phyloP scores from a whole-genome alignment of 2,797 vertebrate species.

The Enteromius trimaculatus region DNA sequence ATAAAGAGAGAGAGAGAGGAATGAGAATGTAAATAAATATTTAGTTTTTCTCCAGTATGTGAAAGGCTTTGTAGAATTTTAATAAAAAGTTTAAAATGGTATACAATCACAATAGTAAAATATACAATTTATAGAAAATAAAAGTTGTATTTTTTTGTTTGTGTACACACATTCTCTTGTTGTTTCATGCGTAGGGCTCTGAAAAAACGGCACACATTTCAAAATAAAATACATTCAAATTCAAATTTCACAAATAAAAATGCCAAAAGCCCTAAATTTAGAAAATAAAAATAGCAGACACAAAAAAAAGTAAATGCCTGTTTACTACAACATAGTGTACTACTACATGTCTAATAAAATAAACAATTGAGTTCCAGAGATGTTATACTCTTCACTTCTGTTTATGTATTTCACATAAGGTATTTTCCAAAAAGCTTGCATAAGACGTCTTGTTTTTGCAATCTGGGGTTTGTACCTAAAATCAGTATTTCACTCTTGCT shows the following conservation, averaged over 20 bases:
- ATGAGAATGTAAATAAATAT: not conserved
- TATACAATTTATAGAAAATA: no score
- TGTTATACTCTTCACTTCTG: not conserved
- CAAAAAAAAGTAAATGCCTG: not conserved
- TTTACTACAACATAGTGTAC: not conserved
- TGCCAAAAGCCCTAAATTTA: no score
- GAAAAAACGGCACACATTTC: not conserved
- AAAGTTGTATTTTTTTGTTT: no score
- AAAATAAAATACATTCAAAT: not conserved
- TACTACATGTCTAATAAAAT: not conserved
- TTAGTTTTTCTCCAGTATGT: no score
- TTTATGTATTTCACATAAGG: not conserved
- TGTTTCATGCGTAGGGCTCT: not conserved
- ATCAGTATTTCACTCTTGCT: not conserved
- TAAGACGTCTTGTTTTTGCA: not conserved
- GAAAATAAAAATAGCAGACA: not conserved
- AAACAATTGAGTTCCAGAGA: not conserved
- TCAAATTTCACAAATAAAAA: no score
- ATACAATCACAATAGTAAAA: no score
- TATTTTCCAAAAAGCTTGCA: not conserved
- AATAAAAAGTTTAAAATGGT: no score
- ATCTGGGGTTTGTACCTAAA: not conserved
- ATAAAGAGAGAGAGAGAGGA: conserved; percentile 17
- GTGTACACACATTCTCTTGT: no score
- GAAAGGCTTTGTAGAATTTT: no score